Conservation (phyloP, 1,140 invertebrate genomes). For the Drosophila willistoni region DNA sequence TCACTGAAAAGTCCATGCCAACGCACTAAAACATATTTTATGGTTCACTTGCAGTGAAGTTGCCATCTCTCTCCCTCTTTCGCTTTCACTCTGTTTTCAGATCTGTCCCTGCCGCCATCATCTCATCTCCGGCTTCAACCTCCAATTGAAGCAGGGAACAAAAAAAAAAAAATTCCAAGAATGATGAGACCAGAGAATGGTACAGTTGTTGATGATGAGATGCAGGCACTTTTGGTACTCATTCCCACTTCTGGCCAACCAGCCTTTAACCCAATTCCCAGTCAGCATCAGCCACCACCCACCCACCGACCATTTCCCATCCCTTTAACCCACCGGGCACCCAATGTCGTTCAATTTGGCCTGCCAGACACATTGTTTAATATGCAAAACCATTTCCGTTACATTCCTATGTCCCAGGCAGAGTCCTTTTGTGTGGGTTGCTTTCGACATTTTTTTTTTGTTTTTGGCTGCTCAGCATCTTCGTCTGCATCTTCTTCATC, state of each 20-base stretch:
- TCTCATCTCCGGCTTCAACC: neutral
- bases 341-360: constrained; percentile 38
- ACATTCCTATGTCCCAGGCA: constrained; percentile 53
- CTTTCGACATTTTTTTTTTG: neutral
- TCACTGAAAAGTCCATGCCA: constrained; percentile 18
- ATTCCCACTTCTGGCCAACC: neutral
- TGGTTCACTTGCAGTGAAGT: constrained; percentile 67
- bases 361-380: constrained; percentile 69
- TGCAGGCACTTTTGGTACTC: constrained; percentile 25
- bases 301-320: neutral
- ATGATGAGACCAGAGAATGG: constrained; percentile 11
- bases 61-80: neutral
- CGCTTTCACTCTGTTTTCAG: no score
- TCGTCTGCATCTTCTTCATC: constrained; percentile 16
- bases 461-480: neutral
- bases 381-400: constrained; percentile 81
- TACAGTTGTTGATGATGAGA: constrained; percentile 64
- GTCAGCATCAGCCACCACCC: neutral
- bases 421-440: constrained; percentile 26
- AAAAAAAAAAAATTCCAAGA: neutral
- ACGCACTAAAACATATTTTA: constrained; percentile 73
- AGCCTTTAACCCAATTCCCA: neutral
- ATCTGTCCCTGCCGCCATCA: neutral
- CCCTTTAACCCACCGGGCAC: constrained; percentile 24
- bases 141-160: neutral